Base-by-base conservation (phyloP, 2,113 vertebrate genomes). In the Pionites leucogaster region DNA sequence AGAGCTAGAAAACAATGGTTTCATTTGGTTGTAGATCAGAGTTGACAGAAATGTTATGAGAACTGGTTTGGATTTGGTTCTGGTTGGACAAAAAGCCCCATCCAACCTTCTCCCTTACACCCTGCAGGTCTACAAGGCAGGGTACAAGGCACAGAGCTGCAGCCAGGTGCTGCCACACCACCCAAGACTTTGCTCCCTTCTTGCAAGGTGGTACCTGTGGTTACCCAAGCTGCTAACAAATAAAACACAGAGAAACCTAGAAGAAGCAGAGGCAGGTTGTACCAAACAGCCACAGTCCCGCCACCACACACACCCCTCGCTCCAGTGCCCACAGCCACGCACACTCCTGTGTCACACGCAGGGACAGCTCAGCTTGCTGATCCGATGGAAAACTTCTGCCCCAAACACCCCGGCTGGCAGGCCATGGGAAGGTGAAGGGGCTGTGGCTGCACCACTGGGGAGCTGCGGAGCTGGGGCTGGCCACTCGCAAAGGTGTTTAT, bases 401-500 rank as follows among this genome's bases (percentile, higher is more conserved):
- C 37, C 41, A 42, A 44, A 82, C n/a, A 79, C 13, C 24, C 60
- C 37, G 41, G 31, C 46, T 84, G 65, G n/a, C 25, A 47, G 44
- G 37, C 35, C 23, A 22, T 22, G n/a, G 37, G 20, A 78, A 60
- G 42, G 75, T 4, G 4, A 59, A 64, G 50, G 28, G 52, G 49
- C 76, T 46, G 50, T 14, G 10, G 42, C n/a, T 0, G 1, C 28
- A 11, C 8, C 2, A 4, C 11, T 6, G 22, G 15, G 44, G 25
- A 71, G 65, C 20, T 44, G 59, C 18, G 17, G 31, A 39, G 67
- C 33, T 4, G 2, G 49, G n/a, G 52, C 63, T 1, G 1, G 69
- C 47, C 0, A 2, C 46, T 71, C 1, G 1, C 6, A 1, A 82
- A 6, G 1, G 28, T 24, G 18, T 64, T 88, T 49, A 79, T 22